A percentile compares a stretch with the other conserved stretches of the same genome.
Evolutionary conservation across 23 tunicate genomes (phyloP).

Genomic region (Diplosoma virens): DNA sequence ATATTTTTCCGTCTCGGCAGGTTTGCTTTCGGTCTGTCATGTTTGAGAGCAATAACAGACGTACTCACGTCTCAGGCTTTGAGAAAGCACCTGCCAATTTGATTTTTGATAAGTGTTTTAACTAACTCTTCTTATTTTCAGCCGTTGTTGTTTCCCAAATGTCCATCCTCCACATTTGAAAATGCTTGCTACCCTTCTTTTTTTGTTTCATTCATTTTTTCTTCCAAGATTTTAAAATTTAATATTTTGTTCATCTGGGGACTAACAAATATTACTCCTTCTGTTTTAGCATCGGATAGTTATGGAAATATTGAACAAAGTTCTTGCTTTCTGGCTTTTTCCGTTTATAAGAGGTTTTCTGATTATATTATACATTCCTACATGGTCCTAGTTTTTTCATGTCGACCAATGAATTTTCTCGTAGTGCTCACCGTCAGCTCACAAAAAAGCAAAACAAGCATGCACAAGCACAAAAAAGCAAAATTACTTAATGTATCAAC

Average conservation of each 20-base stretch:
- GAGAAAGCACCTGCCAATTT: too few relatives aligned
- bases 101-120: conserved; percentile 1
- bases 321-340: neutral
- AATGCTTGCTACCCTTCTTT: conserved; percentile 31
- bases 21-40: too few relatives aligned
- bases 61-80: too few relatives aligned
- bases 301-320: conserved; percentile 5
- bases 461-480: conserved; percentile 9
- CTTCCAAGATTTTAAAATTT: neutral
- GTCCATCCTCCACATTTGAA: conserved; percentile 5
- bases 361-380: conserved; percentile 18
- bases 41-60: too few relatives aligned
- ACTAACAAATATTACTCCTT: conserved; percentile 11
- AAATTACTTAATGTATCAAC: conserved; percentile 11
- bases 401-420: conserved; percentile 16
- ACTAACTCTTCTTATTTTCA: conserved; percentile 12
- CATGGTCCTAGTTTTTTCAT: too few relatives aligned
- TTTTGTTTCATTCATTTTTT: conserved; percentile 19
- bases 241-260: neutral
- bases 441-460: too few relatives aligned
- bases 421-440: conserved; percentile 23
- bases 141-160: neutral
- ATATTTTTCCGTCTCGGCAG: too few relatives aligned
- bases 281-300: conserved; percentile 22
- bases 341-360: neutral